Conservation (phyloP, 1,140 invertebrate genomes). For the Drosophila micromelanica region DNA sequence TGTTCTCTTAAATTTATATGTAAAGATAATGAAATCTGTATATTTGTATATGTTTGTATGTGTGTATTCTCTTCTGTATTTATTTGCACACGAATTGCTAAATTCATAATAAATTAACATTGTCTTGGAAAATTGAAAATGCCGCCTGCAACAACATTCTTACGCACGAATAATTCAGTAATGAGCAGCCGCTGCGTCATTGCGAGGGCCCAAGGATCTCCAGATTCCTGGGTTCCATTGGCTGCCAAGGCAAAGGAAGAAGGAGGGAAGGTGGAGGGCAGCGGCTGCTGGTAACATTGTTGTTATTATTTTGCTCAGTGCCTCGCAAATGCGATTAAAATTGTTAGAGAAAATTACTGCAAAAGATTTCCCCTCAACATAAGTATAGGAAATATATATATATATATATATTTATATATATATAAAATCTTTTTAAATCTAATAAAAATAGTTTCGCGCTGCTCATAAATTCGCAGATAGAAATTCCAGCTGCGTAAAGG, state of each 20-base stretch:
- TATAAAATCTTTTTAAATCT: slow-evolving; percentile 67
- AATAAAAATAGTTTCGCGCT: slow-evolving; percentile 78
- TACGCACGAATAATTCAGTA: slow-evolving; percentile 80
- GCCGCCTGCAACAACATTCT: slow-evolving; percentile 70
- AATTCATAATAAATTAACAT: slow-evolving; percentile 80
- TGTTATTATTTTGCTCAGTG: slow-evolving; percentile 71
- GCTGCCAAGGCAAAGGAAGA: slow-evolving; percentile 2
- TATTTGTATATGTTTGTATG: slow-evolving; percentile 25
- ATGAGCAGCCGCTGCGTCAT: slow-evolving; percentile 62
- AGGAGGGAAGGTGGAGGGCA: neutral
- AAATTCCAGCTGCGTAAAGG: slow-evolving; percentile 77
- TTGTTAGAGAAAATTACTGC: slow-evolving; percentile 76
- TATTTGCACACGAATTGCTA: slow-evolving; percentile 78
- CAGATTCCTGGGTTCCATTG: slow-evolving; percentile 18
- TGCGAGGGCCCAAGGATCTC: neutral
- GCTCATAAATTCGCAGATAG: slow-evolving; percentile 82
- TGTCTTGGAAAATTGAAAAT: slow-evolving; percentile 74
- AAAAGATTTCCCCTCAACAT: slow-evolving; percentile 33
- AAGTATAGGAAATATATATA: neutral
- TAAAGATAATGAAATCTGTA: slow-evolving; percentile 32
- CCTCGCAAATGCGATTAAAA: slow-evolving; percentile 77
- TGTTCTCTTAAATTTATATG: slow-evolving; percentile 2
- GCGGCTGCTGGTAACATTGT: slow-evolving; percentile 51
- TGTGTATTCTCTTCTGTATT: slow-evolving; percentile 42
- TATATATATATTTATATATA: slow-evolving; percentile 13